These are phyloP conservation scores for Lerema accius DNA, from an alignment of 1,140 invertebrate species.

Conservation along the genomic window DNA sequence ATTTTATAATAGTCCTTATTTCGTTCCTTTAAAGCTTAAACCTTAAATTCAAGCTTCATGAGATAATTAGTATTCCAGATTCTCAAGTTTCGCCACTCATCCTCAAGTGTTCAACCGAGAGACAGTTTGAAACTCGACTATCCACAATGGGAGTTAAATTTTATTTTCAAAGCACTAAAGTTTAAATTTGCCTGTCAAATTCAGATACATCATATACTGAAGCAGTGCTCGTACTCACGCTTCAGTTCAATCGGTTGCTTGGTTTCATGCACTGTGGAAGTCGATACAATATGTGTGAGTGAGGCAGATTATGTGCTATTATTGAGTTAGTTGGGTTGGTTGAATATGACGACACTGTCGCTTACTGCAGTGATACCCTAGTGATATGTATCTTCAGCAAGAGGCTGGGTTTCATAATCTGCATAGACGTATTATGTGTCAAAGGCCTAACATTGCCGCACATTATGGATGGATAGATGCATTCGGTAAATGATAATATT, in stretches of 20 bases:
- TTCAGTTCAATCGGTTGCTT: conserved; percentile 10
- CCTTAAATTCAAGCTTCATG: background rate
- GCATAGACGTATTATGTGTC: too few relatives aligned
- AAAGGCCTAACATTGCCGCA: too few relatives aligned
- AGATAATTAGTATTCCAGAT: conserved; percentile 10
- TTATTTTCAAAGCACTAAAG: background rate
- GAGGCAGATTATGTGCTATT: background rate
- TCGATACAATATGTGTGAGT: conserved; percentile 2
- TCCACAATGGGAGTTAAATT: background rate
- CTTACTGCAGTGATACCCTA: too few relatives aligned
- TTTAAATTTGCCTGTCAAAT: background rate
- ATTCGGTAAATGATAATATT: too few relatives aligned
- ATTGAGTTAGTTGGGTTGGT: background rate
- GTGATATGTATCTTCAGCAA: too few relatives aligned
- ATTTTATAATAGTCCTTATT: background rate
- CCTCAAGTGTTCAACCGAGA: conserved; percentile 8
- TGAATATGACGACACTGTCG: too few relatives aligned
- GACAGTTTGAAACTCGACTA: background rate
- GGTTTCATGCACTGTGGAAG: conserved; percentile 4
- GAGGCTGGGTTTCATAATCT: too few relatives aligned
- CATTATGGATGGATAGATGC: too few relatives aligned
- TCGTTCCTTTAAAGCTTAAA: background rate
- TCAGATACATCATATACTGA: conserved; percentile 9
- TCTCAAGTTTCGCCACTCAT: background rate
- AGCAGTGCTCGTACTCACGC: conserved; percentile 16